Conservation (phyloP, 2,888 invertebrate species). For the Stramonita haemastoma region DNA sequence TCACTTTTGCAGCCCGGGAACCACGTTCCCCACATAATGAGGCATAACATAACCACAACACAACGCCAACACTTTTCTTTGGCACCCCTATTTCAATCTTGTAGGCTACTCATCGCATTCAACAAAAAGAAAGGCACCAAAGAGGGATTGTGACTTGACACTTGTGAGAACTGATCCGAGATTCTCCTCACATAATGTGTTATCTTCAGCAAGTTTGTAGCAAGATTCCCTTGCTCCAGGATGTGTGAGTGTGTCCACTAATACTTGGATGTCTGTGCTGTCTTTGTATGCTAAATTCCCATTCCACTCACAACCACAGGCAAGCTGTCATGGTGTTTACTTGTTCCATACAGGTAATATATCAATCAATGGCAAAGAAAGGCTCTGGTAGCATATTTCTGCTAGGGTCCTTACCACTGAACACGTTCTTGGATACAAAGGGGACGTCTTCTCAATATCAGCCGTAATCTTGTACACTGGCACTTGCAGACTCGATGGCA, state of each 20-base stretch:
- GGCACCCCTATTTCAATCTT: background rate
- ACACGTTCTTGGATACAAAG: too few species aligned
- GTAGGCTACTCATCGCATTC: too few species aligned
- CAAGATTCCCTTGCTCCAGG: too few species aligned
- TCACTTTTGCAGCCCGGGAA: background rate
- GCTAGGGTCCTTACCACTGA: too few species aligned
- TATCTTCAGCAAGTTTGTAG: background rate
- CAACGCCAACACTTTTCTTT: background rate
- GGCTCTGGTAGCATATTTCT: too few species aligned
- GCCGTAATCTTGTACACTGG: too few species aligned
- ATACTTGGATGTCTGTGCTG: background rate
- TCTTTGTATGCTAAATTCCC: background rate
- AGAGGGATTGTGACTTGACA: slow-evolving; percentile 5
- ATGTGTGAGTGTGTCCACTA: background rate
- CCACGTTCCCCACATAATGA: too few species aligned
- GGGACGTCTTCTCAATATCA: too few species aligned
- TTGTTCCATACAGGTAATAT: too few species aligned
- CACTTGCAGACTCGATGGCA: too few species aligned
- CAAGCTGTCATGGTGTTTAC: background rate
- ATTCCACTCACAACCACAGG: slow-evolving; percentile 19
- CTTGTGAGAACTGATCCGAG: slow-evolving; percentile 19
- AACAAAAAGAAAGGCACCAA: slow-evolving; percentile 2
- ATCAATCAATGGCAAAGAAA: too few species aligned
- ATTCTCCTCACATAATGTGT: background rate
- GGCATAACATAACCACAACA: background rate